These are phyloP conservation scores for Euspilapteryx auroguttella DNA, from an alignment of 2,888 invertebrate genomes.

Conservation along the genomic window DNA sequence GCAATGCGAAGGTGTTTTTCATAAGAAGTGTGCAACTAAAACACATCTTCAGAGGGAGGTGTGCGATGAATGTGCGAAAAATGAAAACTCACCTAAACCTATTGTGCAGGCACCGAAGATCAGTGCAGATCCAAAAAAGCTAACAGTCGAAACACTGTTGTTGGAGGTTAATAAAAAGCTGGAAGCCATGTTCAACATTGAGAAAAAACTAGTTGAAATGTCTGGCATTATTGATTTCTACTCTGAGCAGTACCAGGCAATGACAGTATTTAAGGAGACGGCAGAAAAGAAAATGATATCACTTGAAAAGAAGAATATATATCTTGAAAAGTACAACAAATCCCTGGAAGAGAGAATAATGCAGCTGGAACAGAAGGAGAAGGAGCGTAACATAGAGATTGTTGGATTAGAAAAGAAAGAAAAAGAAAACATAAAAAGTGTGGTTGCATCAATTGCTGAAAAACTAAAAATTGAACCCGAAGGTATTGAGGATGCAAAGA, in stretches of 20 bases:
- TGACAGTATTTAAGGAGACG: slow-evolving; percentile 5
- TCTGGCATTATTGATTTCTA: slow-evolving; percentile 7
- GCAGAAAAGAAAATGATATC: slow-evolving; percentile 6
- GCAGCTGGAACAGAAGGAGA: slow-evolving; percentile 5
- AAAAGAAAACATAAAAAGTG: background rate
- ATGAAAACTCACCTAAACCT: no score
- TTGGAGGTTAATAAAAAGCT: background rate
- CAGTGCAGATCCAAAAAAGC: background rate
- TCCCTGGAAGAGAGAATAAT: slow-evolving; percentile 7
- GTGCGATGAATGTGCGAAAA: background rate
- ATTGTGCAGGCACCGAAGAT: background rate
- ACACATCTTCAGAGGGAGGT: no score
- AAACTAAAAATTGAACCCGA: slow-evolving; percentile 4
- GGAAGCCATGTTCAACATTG: no score
- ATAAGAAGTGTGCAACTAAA: slow-evolving; percentile 1
- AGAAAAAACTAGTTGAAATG: slow-evolving; percentile 6
- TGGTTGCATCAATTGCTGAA: background rate
- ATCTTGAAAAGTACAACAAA: slow-evolving; percentile 7
- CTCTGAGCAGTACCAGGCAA: slow-evolving; percentile 4
- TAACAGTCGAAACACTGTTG: background rate
- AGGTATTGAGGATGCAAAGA: slow-evolving; percentile 6
- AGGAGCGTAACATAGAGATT: slow-evolving; percentile 5
- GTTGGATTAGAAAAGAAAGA: slow-evolving; percentile 1
- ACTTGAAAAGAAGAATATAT: slow-evolving; percentile 6
- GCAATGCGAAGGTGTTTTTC: background rate